Base-by-base conservation (phyloP, 2,888 invertebrate genomes). In the Gymnocheta viridis region DNA sequence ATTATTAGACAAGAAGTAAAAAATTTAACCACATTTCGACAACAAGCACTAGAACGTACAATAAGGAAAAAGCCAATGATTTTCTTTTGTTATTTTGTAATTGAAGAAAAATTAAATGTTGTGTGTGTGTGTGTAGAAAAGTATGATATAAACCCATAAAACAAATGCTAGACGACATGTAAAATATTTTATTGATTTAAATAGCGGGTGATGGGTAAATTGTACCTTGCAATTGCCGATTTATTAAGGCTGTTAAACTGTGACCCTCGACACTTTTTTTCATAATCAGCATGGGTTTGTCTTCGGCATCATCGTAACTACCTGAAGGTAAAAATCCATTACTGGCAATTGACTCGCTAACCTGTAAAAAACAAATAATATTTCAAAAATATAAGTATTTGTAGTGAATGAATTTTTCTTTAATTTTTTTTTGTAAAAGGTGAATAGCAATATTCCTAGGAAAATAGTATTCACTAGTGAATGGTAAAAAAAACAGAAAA, bases 341-440 rank as follows among this genome's bases (percentile, higher is more conserved):
- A 89, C 95, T 95, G 35, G 95, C 94, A 95, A 96, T 96, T 70
- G 96, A 96, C 93, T 96, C 96, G 92, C 95, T 96, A 88, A 96
- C 96, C 96, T 96, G 56, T 2, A 73, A 64, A 38, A n/a, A 54
- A 19, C 3, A 38, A 14, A 19, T 19, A 0, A 5, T 47, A 47
- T 44, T 38, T 24, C 0, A 17, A 58, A 19, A 19, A 17, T n/a
- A n/a, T n/a, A n/a, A n/a, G n/a, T n/a, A n/a, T n/a, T n/a, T n/a
- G n/a, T n/a, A n/a, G n/a, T n/a, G n/a, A n/a, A n/a, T n/a, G n/a
- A n/a, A n/a, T n/a, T n/a, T n/a, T n/a, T n/a, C n/a, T n/a, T n/a
- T n/a, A n/a, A n/a, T n/a, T n/a, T n/a, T n/a, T n/a, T n/a, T n/a
- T n/a, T n/a, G n/a, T n/a, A n/a, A n/a, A n/a, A n/a, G n/a, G n/a